Conservation (phyloP, 2,888 invertebrate genomes). For the Desoria tigrina region DNA sequence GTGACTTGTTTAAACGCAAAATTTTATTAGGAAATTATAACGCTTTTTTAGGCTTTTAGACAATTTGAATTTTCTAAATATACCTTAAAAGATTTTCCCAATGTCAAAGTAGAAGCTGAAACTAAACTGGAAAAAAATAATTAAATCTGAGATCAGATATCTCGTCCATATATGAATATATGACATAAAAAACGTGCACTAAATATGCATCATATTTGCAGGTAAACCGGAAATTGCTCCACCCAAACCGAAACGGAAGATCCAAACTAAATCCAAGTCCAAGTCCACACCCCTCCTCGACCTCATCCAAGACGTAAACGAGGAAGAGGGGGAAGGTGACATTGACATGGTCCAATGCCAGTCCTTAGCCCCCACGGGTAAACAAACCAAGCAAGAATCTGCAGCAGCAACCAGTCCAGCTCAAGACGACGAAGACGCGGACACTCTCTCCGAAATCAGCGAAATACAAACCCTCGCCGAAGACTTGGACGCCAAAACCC, state of each 20-base stretch:
- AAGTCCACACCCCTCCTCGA: constrained; percentile 49
- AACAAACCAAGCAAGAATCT: not conserved
- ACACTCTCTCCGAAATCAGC: constrained; percentile 52
- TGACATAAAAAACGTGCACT: not conserved
- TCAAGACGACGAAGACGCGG: constrained; percentile 45
- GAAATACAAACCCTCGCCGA: constrained; percentile 51
- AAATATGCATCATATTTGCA: not conserved
- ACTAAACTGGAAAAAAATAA: too few species aligned
- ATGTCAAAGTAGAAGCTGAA: too few species aligned
- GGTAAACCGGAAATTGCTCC: constrained; percentile 10
- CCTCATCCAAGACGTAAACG: constrained; percentile 72
- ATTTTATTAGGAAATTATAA: not conserved
- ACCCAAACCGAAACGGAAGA: constrained; percentile 39
- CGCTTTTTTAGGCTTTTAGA: not conserved
- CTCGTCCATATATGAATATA: too few species aligned
- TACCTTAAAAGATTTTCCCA: too few species aligned
- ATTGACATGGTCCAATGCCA: not conserved
- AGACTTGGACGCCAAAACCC: constrained; percentile 33
- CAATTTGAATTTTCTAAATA: too few species aligned
- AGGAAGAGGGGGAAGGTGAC: constrained; percentile 55
- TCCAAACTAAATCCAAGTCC: constrained; percentile 45
- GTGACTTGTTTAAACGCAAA: not conserved
- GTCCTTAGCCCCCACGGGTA: not conserved
- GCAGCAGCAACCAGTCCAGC: constrained; percentile 17
- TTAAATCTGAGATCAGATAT: too few species aligned